Evolutionary conservation across 2,888 invertebrate species (phyloP).

Genomic region (Pollenia labialis): DNA sequence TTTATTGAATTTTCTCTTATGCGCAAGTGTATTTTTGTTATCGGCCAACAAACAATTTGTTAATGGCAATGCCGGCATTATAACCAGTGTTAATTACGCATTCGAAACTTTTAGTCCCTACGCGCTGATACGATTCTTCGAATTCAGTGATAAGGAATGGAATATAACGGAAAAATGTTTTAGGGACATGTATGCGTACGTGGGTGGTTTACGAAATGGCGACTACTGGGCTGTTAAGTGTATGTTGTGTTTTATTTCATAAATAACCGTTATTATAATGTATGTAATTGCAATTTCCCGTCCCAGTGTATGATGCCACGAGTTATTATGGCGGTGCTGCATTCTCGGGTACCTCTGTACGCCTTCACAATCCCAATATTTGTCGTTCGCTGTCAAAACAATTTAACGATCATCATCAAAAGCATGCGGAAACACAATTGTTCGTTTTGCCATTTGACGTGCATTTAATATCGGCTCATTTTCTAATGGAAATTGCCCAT

Average conservation of each 20-base stretch:
- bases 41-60: background rate
- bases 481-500: slow-evolving; percentile 77
- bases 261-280: background rate
- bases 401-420: slow-evolving; percentile 66
- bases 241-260: slow-evolving; percentile 67
- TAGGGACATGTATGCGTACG: slow-evolving; percentile 78
- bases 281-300: background rate
- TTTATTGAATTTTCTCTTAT: slow-evolving; percentile 34
- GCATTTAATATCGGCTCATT: slow-evolving; percentile 76
- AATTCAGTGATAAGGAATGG: slow-evolving; percentile 81
- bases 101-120: slow-evolving; percentile 80
- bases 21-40: slow-evolving; percentile 23
- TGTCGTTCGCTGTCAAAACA: slow-evolving; percentile 77
- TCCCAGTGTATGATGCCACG: slow-evolving; percentile 87
- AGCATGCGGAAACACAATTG: slow-evolving; percentile 70
- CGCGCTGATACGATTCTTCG: slow-evolving; percentile 79
- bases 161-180: slow-evolving; percentile 80
- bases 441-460: slow-evolving; percentile 78
- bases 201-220: slow-evolving; percentile 79
- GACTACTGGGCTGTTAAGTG: slow-evolving; percentile 80
- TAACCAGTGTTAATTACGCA: slow-evolving; percentile 79
- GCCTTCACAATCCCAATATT: slow-evolving; percentile 85
- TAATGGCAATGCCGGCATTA: slow-evolving; percentile 69
- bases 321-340: slow-evolving; percentile 90
- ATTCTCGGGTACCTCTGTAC: slow-evolving; percentile 87